Percentiles rank a stretch among this genome's conserved stretches.
Conservation (phyloP, 2,113 vertebrate species). For the Smithornis capensis region DNA sequence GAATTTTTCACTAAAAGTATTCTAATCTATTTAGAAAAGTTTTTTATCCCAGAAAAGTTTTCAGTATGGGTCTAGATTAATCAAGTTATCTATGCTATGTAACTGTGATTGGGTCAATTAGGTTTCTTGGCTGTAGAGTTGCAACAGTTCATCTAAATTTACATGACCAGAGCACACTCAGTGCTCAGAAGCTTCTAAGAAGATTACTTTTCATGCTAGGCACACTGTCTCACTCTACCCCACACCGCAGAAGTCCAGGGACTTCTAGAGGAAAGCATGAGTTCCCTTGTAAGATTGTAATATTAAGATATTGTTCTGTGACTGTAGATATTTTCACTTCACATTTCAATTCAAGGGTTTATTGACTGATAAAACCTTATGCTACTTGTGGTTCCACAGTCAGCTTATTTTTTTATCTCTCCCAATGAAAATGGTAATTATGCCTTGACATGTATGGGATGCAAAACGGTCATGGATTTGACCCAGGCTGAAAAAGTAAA, state of each 20-base stretch:
- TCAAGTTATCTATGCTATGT: not conserved
- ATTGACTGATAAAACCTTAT: not conserved
- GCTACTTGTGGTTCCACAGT: not conserved
- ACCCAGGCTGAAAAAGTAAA: not conserved
- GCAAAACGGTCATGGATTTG: not conserved
- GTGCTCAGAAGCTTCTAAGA: not conserved
- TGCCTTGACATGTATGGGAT: not conserved
- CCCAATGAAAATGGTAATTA: not conserved
- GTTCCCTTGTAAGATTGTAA: not conserved
- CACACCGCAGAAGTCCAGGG: not conserved
- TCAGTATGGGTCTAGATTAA: not conserved
- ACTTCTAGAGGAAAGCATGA: not conserved
- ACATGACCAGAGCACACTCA: not conserved
- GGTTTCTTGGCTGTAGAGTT: not conserved
- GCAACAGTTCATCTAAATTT: not conserved
- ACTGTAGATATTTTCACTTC: not conserved
- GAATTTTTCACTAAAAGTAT: not conserved
- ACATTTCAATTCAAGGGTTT: not conserved
- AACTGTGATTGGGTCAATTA: not conserved
- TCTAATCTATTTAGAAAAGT: not conserved
- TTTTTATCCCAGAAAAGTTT: not conserved
- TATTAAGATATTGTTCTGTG: not conserved
- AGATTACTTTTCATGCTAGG: not conserved
- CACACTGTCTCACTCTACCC: not conserved
- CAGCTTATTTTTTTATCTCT: not conserved